Base-by-base conservation (phyloP, 2,888 invertebrate species). In the Salticus scenicus region DNA sequence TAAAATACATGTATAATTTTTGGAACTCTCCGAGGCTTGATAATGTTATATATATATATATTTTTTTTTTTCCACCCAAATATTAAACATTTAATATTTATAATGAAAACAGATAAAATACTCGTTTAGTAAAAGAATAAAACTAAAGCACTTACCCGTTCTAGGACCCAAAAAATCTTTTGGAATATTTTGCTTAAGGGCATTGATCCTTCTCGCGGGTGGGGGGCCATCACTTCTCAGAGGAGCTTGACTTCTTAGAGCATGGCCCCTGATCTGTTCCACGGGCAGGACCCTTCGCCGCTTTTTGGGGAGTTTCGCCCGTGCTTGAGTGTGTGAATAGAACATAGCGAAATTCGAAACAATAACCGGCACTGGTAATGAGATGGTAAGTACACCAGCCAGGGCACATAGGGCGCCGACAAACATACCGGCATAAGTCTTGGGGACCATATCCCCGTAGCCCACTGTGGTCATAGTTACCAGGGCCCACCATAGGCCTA, bases 331-430 rank as follows among this genome's bases (percentile, higher is more conserved):
- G 91, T 98, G 98, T 0, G 97, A 97, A 92, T 98, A 98, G 92
- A 97, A 98, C 95, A 97, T 97, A 84, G 97, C 96, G 92, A 98
- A 98, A 92, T 98, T 98, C 90, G 96, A 96, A 88, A 98, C 98
- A 90, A 98, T 98, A 90, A 98, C 97, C 28, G 98, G 90, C 63
- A 93, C 92, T n/a, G 93, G 93, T 33, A 93, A 91, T 27, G 93
- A 93, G 82, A 93, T 93, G 74, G 97, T 97, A 85, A 98, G 93
- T 89, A 97, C 97, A 42, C 97, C 97, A 0, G 96, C 96, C 84
- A 98, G 92, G 1, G 97, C 97, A 91, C 98, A 98, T 0, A 98
- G 93, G 0, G 97, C 97, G 20, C 98, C 98, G 37, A 98, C 97
- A 89, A 97, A 95, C 95, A 96, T 96, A 89, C 97, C 98, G 64